Evolutionary conservation across 1,140 invertebrate genomes (phyloP).

Genomic region (Lordiphosa clarofinis): DNA sequence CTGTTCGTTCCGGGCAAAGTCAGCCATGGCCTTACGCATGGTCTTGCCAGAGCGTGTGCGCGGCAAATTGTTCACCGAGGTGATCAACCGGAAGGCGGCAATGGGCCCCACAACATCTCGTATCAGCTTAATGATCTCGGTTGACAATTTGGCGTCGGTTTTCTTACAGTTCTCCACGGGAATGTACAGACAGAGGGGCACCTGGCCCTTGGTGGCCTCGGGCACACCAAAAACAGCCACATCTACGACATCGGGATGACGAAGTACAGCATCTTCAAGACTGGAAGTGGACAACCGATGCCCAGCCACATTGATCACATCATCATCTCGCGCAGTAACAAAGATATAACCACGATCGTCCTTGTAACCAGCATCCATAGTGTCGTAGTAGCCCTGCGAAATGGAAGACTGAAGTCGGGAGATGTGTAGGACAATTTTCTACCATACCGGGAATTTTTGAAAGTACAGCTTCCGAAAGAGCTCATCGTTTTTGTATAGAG

Average conservation of each 20-base stretch:
- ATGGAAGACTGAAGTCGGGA: not conserved
- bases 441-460: conserved; percentile 86
- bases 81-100: conserved; percentile 89
- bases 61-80: conserved; percentile 89
- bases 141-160: conserved; percentile 82
- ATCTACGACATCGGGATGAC: conserved; percentile 90
- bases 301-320: conserved; percentile 97
- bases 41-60: conserved; percentile 90
- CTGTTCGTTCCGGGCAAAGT: conserved; percentile 88
- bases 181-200: conserved; percentile 93
- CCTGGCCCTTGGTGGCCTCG: conserved; percentile 92
- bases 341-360: conserved; percentile 92
- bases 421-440: not conserved
- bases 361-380: conserved; percentile 94
- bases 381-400: conserved; percentile 95
- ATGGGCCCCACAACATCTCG: conserved; percentile 92
- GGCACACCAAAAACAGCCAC: conserved; percentile 93
- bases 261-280: conserved; percentile 92
- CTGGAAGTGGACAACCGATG: conserved; percentile 93
- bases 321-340: conserved; percentile 94
- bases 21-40: conserved; percentile 90
- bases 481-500: conserved; percentile 90
- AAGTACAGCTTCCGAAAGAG: conserved; percentile 91
- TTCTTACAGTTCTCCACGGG: conserved; percentile 82
- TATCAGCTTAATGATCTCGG: conserved; percentile 87